Conservation (phyloP, 2,797 vertebrate genomes). For the Sebastes iracundus region DNA sequence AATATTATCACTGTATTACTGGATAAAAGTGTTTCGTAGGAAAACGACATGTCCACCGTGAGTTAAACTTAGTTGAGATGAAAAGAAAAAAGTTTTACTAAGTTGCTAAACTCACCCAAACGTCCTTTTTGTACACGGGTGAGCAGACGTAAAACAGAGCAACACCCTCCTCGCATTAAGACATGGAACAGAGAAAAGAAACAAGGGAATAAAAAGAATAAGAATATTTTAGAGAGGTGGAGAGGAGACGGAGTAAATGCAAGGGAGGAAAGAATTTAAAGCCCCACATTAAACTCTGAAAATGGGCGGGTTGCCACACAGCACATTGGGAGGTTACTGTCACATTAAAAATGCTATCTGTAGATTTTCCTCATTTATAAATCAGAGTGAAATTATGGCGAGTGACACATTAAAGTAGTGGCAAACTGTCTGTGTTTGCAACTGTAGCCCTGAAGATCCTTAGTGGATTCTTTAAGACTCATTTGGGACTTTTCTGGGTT, state of each 20-base stretch:
- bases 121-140: neutral
- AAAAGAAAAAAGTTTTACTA: neutral
- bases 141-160: neutral
- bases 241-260: conserved; percentile 1
- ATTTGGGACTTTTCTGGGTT: neutral
- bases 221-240: neutral
- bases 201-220: conserved; percentile 6
- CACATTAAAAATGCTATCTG: conserved; percentile 48
- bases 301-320: neutral
- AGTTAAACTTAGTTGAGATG: neutral
- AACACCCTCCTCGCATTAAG: conserved; percentile 16
- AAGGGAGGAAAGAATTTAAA: conserved; percentile 11
- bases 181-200: neutral
- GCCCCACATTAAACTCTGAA: conserved; percentile 21
- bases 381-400: conserved; percentile 41
- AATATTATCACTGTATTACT: neutral
- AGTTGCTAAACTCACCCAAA: neutral
- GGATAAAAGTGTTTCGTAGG: neutral
- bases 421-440: conserved; percentile 26
- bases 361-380: conserved; percentile 49
- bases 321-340: conserved; percentile 19
- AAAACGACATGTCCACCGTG: neutral
- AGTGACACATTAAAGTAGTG: conserved; percentile 46
- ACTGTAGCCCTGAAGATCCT: conserved; percentile 1
- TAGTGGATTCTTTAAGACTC: neutral